A percentile compares a stretch with the other conserved stretches of the same genome.
Evolutionary conservation across 2,113 vertebrate genomes (phyloP).

Genomic region (Alces alces): DNA sequence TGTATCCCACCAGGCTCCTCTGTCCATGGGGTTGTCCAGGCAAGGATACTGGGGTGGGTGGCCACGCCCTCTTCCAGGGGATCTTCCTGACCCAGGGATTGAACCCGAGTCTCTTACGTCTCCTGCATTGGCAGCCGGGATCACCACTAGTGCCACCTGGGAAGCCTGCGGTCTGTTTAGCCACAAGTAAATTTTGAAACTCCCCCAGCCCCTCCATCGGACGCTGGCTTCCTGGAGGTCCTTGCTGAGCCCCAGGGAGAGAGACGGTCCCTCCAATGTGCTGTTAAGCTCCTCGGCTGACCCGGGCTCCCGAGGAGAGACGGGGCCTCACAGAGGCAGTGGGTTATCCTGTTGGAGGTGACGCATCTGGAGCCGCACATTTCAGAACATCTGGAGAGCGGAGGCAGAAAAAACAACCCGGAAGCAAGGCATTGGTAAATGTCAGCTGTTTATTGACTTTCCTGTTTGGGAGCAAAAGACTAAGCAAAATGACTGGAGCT

Average conservation of each 20-base stretch:
- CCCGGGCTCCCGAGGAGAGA: not conserved
- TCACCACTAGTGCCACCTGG: not conserved
- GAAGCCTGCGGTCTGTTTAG: not conserved
- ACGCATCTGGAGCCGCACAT: slow-evolving; percentile 63
- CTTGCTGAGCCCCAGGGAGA: not conserved
- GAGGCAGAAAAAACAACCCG: slow-evolving; percentile 19
- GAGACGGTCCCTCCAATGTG: fast-evolving
- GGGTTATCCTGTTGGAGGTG: slow-evolving; percentile 10
- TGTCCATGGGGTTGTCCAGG: not conserved
- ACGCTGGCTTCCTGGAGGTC: fast-evolving
- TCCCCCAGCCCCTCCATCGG: fast-evolving
- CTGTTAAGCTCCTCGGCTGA: not conserved
- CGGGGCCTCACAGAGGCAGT: not conserved
- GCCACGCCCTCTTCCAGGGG: not conserved
- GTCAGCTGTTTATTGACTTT: slow-evolving; percentile 68
- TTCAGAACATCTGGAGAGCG: slow-evolving; percentile 69
- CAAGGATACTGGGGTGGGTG: not conserved
- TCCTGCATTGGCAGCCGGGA: fast-evolving
- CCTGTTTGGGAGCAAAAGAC: not conserved
- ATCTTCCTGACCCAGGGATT: not conserved
- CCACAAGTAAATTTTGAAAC: fast-evolving
- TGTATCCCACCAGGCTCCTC: not conserved
- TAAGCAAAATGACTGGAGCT: not conserved
- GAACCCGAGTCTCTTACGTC: not conserved
- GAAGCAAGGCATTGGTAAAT: slow-evolving; percentile 45